phyloP scores from a whole-genome alignment of 2,888 invertebrate genomes.

The Aphodius granarius region DNA sequence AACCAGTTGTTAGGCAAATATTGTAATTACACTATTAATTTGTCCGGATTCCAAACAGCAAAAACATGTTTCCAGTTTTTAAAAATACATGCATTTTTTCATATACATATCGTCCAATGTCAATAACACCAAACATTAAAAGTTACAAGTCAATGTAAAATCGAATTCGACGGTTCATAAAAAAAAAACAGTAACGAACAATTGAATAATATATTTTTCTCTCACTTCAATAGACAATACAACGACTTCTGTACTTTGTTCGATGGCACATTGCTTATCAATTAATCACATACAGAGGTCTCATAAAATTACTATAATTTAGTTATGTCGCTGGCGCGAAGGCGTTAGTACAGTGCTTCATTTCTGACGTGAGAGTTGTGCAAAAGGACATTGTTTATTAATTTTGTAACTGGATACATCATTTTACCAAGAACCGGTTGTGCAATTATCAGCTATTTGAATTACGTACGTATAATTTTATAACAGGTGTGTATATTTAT shows the following conservation, averaged over 20 bases:
- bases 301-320: neutral
- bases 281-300: neutral
- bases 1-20: too few relatives aligned
- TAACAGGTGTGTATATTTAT: neutral
- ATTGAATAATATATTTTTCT: neutral
- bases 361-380: neutral
- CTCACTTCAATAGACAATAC: neutral
- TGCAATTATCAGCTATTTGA: neutral
- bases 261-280: conserved; percentile 11
- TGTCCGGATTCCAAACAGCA: too few relatives aligned
- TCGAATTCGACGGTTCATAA: too few relatives aligned
- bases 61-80: too few relatives aligned
- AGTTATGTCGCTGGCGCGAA: neutral
- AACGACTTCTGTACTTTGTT: conserved; percentile 10
- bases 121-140: too few relatives aligned
- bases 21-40: too few relatives aligned
- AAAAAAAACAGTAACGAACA: neutral
- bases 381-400: neutral
- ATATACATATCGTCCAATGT: too few relatives aligned
- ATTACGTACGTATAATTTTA: neutral
- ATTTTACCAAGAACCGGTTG: neutral
- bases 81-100: too few relatives aligned
- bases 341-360: neutral
- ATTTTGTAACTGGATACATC: neutral
- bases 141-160: too few relatives aligned